Conservation (phyloP, 2,888 invertebrate species). For the Phlogophora meticulosa region DNA sequence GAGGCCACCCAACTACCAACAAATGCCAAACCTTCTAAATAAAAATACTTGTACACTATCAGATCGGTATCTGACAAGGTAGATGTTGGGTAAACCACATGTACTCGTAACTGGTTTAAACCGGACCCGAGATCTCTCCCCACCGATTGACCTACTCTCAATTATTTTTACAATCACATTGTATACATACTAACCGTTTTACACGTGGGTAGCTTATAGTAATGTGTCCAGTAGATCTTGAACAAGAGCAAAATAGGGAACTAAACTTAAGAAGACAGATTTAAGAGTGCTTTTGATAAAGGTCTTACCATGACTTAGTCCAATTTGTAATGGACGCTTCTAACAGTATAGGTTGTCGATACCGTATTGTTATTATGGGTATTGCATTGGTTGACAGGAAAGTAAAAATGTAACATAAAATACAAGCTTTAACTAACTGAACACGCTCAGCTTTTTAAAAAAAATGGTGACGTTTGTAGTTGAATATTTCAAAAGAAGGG, state of each 20-base stretch:
- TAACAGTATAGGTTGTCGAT: constrained; percentile 5
- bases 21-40: constrained; percentile 23
- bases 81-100: constrained; percentile 51
- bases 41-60: constrained; percentile 50
- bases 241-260: constrained; percentile 15
- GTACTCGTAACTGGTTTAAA: constrained; percentile 48
- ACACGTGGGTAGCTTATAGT: constrained; percentile 37
- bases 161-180: constrained; percentile 66
- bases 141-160: constrained; percentile 63
- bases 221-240: not conserved
- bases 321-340: not conserved
- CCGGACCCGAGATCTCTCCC: constrained; percentile 64
- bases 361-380: not conserved
- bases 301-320: not conserved
- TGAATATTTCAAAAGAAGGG: constrained; percentile 6
- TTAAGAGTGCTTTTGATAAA: not conserved
- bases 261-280: not conserved
- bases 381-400: not conserved
- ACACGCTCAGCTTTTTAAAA: constrained; percentile 9
- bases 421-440: constrained; percentile 1
- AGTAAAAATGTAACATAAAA: constrained; percentile 16
- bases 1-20: constrained; percentile 10
- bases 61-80: constrained; percentile 47
- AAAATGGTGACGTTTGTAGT: constrained; percentile 8
- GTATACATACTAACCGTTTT: constrained; percentile 48